Evolutionary conservation across 2,797 vertebrate species (phyloP), one percentile per base, ranked within the genome.

Genomic region (Ctenopoma multispine): DNA sequence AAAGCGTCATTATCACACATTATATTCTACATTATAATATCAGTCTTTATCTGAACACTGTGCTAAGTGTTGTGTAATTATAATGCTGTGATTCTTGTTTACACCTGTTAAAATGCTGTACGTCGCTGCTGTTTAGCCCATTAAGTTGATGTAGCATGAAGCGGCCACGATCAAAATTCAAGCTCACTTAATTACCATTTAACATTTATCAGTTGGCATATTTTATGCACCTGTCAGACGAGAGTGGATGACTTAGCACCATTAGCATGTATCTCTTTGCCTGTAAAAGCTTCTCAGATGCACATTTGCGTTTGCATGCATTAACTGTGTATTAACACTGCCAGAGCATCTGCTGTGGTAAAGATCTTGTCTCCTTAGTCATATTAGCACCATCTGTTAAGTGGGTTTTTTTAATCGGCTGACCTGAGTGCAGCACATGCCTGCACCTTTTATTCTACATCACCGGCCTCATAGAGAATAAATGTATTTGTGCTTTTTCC

Each of bases 371-470:
- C 49, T 83, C 61, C 58, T 83, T 67, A 78, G 56, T 61, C 51
- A 66, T 69, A 60, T 68, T 43, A 50, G 73, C 40, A 14, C 87
- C 87, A 87, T 90, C 83, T 90, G 87, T 76, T 78, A 68, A 51
- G 58, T 50, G 69, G 44, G 51, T 56, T 82, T 56, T 82, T 56
- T 83, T 72, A 82, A 87, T 84, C 61, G 72, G 72, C 66, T 69
- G 71, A 77, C 23, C 18, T 15, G 36, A 79, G 20, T 20, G 23
- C 21, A 56, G 21, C 62, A 40, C 62, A 55, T 29, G 57, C 56
- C 66, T 57, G 11, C 18, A 24, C 49, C 23, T 41, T 63, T 49
- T 70, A 27, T 63, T 67, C 21, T 10, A 36, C 57, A 31, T 64
- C 63, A 43, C 24, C 55, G 58, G 7, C 15, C 57, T 36, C 47